Evolutionary conservation across 2,113 vertebrate genomes (phyloP).

Genomic region (Illadopsis cleaveri): DNA sequence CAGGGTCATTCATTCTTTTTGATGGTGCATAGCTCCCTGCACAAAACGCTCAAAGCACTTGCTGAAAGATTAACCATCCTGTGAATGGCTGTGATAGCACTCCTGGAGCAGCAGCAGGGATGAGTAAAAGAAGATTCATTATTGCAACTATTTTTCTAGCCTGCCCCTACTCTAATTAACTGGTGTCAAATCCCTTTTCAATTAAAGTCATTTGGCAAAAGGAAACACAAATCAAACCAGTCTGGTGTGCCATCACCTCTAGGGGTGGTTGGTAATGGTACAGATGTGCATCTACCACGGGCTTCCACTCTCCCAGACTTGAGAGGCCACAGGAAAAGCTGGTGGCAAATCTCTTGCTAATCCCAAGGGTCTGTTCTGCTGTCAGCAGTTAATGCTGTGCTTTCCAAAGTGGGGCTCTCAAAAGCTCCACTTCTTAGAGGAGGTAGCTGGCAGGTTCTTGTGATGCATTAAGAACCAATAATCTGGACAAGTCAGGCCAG

Average conservation of each 20-base stretch:
- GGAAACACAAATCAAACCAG: background rate
- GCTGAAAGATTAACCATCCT: slow-evolving; percentile 39
- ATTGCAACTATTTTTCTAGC: slow-evolving; percentile 25
- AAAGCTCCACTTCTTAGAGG: background rate
- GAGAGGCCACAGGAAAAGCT: background rate
- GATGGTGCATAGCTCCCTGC: background rate
- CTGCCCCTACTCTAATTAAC: background rate
- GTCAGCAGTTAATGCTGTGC: background rate
- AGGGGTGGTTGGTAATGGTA: accelerated
- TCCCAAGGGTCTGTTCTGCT: background rate
- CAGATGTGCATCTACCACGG: accelerated
- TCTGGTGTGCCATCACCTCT: background rate
- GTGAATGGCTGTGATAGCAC: background rate
- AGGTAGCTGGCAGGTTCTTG: background rate
- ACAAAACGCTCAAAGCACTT: background rate
- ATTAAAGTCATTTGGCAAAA: background rate
- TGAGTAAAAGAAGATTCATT: slow-evolving; percentile 7
- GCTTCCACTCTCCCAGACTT: background rate
- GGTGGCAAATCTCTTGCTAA: background rate
- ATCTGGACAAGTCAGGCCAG: background rate
- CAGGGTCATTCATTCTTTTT: slow-evolving; percentile 40
- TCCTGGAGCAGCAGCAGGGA: background rate
- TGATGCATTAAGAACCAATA: background rate
- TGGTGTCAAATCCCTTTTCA: background rate
- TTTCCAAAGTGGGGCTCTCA: background rate